Conservation (phyloP, 2,888 invertebrate genomes). For the Megastigmus dorsalis region DNA sequence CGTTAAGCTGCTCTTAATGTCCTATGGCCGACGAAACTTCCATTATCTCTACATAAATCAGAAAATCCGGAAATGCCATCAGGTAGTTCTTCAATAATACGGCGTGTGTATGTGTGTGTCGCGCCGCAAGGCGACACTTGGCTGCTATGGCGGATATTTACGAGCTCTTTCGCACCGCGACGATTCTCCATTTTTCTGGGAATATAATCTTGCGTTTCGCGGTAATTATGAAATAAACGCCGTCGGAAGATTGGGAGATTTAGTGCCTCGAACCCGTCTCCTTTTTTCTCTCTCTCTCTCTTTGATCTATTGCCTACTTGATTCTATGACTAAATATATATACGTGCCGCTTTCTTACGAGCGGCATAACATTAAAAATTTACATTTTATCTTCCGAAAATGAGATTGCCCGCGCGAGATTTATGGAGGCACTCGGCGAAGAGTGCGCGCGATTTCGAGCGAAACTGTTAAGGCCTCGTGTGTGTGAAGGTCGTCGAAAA, state of each 20-base stretch:
- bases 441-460: too few species aligned
- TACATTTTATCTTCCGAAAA: slow-evolving; percentile 49
- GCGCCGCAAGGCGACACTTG: slow-evolving; percentile 3
- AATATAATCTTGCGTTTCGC: slow-evolving; percentile 29
- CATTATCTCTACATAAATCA: slow-evolving; percentile 52
- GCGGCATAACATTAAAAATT: slow-evolving; percentile 47
- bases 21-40: neutral
- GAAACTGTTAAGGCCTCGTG: too few species aligned
- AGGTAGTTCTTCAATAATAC: slow-evolving; percentile 30
- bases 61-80: slow-evolving; percentile 54
- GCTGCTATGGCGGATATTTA: slow-evolving; percentile 46
- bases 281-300: too few species aligned
- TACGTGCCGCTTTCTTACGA: neutral
- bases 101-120: slow-evolving; percentile 1
- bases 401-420: slow-evolving; percentile 34
- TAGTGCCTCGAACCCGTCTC: slow-evolving; percentile 4
- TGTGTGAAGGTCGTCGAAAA: slow-evolving; percentile 15
- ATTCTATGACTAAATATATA: neutral
- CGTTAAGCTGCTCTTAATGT: slow-evolving; percentile 42
- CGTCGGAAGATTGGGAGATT: neutral
- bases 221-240: slow-evolving; percentile 46
- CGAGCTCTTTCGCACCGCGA: slow-evolving; percentile 37
- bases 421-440: slow-evolving; percentile 36
- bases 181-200: slow-evolving; percentile 3
- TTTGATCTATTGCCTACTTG: slow-evolving; percentile 43